phyloP scores from a whole-genome alignment of 2,888 invertebrate genomes.

The Himalopsyche tibetana region DNA sequence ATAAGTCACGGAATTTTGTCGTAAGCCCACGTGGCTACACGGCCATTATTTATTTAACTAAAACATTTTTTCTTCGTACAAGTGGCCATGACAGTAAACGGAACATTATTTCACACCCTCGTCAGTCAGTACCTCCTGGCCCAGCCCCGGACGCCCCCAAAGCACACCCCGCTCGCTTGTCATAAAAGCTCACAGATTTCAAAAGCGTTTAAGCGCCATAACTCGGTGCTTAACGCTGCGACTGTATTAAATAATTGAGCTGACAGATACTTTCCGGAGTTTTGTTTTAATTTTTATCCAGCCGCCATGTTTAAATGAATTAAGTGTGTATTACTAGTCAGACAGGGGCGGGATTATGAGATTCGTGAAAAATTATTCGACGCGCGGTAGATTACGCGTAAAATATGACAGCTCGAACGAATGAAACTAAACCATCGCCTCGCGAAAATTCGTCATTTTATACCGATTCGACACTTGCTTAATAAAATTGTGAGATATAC shows the following conservation, averaged over 20 bases:
- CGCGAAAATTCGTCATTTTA: no score
- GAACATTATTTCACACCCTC: constrained; percentile 55
- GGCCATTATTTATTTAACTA: constrained; percentile 46
- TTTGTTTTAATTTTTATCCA: constrained; percentile 6
- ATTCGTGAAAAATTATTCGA: no score
- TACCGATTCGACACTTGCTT: no score
- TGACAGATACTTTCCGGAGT: constrained; percentile 8
- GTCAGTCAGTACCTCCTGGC: constrained; percentile 42
- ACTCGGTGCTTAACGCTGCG: constrained; percentile 19
- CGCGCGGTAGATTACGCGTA: no score
- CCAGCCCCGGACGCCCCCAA: neutral
- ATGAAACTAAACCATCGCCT: no score
- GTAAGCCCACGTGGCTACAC: constrained; percentile 63
- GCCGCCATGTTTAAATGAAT: constrained; percentile 26
- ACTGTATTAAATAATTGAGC: constrained; percentile 30
- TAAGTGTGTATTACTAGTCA: neutral
- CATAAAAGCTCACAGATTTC: constrained; percentile 52
- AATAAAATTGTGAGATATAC: no score
- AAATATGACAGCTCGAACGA: no score
- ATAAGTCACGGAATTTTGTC: neutral
- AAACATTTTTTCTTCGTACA: constrained; percentile 52
- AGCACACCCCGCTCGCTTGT: constrained; percentile 31
- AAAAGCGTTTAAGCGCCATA: constrained; percentile 34
- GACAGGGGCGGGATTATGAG: neutral
- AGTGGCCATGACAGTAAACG: constrained; percentile 52